A percentile compares a stretch with the other conserved stretches of the same genome.
phyloP scores from a whole-genome alignment of 2,888 invertebrate species.

The Tuta absoluta region DNA sequence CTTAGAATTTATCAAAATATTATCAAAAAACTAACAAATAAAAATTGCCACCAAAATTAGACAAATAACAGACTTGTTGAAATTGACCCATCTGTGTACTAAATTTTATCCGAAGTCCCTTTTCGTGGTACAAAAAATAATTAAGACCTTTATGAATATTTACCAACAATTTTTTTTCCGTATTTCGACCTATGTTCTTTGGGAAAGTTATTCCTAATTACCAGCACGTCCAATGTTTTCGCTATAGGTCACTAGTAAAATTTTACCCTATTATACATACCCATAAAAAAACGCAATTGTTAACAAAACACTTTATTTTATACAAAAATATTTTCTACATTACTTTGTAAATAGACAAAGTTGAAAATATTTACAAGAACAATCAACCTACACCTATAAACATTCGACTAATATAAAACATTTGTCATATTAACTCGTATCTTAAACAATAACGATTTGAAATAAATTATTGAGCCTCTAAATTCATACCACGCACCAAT shows the following conservation, averaged over 20 bases:
- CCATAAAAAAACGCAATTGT: constrained; percentile 2
- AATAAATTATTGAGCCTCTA: constrained; percentile 64
- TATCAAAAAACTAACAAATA: too few relatives aligned
- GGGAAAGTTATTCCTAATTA: too few relatives aligned
- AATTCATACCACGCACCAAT: constrained; percentile 58
- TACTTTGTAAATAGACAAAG: constrained; percentile 48
- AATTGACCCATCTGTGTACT: too few relatives aligned
- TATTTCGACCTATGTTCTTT: too few relatives aligned
- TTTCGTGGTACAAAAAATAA: too few relatives aligned
- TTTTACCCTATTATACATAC: background rate
- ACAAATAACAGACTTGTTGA: too few relatives aligned
- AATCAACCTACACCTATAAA: constrained; percentile 27
- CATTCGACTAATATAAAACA: constrained; percentile 10
- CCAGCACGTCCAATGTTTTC: too few relatives aligned
- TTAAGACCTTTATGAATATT: too few relatives aligned
- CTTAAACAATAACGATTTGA: constrained; percentile 29
- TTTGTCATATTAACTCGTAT: constrained; percentile 23
- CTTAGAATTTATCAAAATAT: too few relatives aligned
- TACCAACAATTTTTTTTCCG: too few relatives aligned
- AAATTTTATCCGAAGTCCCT: too few relatives aligned
- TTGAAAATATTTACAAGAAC: constrained; percentile 47
- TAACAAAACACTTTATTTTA: constrained; percentile 41
- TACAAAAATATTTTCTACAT: constrained; percentile 49
- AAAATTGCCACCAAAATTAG: too few relatives aligned
- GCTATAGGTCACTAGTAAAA: background rate